These are phyloP conservation scores for Stomatorhinus ivindoensis DNA, from an alignment of 2,113 vertebrate species.

Conservation along the genomic window DNA sequence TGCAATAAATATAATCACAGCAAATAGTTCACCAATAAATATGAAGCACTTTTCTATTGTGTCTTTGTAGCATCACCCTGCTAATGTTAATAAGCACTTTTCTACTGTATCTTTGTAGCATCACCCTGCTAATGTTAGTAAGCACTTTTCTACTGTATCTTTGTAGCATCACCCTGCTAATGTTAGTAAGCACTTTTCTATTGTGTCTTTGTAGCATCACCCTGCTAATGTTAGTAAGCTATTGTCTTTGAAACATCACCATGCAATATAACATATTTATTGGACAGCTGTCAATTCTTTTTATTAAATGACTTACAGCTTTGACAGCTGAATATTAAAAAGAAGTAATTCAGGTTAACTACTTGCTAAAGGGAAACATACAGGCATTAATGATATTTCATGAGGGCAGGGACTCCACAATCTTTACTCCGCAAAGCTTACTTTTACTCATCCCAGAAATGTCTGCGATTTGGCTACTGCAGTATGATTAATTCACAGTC, in stretches of 20 bases:
- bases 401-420: not conserved
- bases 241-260: not conserved
- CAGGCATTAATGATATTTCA: too few relatives aligned
- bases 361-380: not conserved
- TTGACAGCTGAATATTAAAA: not conserved
- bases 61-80: too few relatives aligned
- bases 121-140: not conserved
- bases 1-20: not conserved
- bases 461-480: not conserved
- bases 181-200: not conserved
- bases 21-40: not conserved
- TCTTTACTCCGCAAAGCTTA: not conserved
- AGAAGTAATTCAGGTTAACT: not conserved
- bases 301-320: not conserved
- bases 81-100: not conserved
- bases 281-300: not conserved
- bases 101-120: not conserved
- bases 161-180: too few relatives aligned
- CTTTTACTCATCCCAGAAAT: not conserved
- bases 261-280: not conserved
- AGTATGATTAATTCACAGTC: not conserved
- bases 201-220: not conserved
- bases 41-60: not conserved
- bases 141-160: not conserved
- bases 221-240: not conserved